Evolutionary conservation across 2,797 vertebrate genomes (phyloP), one percentile per base, ranked within the genome.

Genomic region (Periparus ater): DNA sequence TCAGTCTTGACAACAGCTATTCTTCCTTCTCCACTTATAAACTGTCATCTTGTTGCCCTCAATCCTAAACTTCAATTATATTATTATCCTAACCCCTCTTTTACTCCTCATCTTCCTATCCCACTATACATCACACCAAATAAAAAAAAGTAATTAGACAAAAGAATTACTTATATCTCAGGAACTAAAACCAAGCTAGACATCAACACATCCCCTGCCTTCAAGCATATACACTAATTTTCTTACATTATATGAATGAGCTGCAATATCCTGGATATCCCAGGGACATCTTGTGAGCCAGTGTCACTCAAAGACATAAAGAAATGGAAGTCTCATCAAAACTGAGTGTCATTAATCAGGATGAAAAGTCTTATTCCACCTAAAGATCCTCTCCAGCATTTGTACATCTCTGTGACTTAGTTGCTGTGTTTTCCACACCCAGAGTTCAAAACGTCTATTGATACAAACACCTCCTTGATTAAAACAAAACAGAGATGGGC

Each of bases 131-230:
- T 36, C 29, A 57, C 17, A 47, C 2, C 11, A 79, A 81, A 89
- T 21, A 14, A 63, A 74, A 68, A 40, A 26, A 55, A 18, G 19
- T 26, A 87, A 38, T 87, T 53, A 44, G 30, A 63, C 5, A 54
- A 87, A 80, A 76, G 13, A 77, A 90, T 47, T 48, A 65, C 62
- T 67, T 29, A 7, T 30, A 57, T 53, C 22, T 83, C 30, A 14
- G 25, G 36, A 73, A 4, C 2, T 6, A 74, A 80, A 75, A 40
- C 5, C 8, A 77, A 76, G 50, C 18, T 34, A 60, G 48, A 77
- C 27, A 44, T 57, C 0, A 0, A 85, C 48, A 72, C 12, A 17
- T 36, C 6, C 21, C 19, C 10, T 19, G 19, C 20, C 54, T 75
- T 84, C 34, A 75, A 30, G 25, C 22, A 62, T 3, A 82, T 30